These are phyloP conservation scores for Drosophila azteca DNA, from an alignment of 1,140 invertebrate species.

Conservation along the genomic window DNA sequence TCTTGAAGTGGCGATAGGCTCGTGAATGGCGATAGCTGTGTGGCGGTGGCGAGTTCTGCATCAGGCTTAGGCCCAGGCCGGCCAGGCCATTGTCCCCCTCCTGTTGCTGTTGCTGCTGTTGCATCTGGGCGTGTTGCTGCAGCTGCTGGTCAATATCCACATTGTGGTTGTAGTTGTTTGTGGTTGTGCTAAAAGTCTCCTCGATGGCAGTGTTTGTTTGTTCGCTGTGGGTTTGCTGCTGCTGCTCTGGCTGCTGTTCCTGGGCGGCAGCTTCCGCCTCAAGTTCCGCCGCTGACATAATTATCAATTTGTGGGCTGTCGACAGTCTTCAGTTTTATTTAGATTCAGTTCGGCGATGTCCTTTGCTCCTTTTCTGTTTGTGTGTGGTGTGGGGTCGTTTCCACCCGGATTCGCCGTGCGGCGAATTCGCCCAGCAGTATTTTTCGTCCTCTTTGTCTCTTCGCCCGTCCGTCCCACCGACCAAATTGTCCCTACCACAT, in stretches of 20 bases:
- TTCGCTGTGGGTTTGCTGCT: conserved; percentile 33
- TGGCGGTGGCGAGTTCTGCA: conserved; percentile 79
- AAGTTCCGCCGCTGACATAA: conserved; percentile 69
- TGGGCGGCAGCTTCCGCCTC: conserved; percentile 61
- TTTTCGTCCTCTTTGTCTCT: conserved; percentile 38
- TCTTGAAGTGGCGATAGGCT: conserved; percentile 87
- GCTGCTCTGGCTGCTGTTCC: conserved; percentile 54
- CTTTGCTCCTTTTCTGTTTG: conserved; percentile 19
- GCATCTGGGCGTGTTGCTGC: conserved; percentile 39
- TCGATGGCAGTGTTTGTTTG: conserved; percentile 57
- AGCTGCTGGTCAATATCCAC: conserved; percentile 49
- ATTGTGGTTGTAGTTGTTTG: conserved; percentile 43
- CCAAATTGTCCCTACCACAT: conserved; percentile 45
- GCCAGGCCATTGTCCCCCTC: conserved; percentile 45
- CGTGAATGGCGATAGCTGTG: conserved; percentile 84
- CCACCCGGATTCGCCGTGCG: conserved; percentile 16
- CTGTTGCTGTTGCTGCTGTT: conserved; percentile 47
- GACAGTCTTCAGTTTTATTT: conserved; percentile 55
- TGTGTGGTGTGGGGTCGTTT: background rate
- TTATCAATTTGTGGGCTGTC: conserved; percentile 21
- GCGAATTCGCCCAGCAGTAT: conserved; percentile 37
- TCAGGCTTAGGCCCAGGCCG: conserved; percentile 63
- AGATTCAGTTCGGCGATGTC: conserved; percentile 19
- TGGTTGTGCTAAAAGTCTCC: conserved; percentile 44
- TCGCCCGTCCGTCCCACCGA: conserved; percentile 9